Evolutionary conservation across 2,888 invertebrate species (phyloP).

Genomic region (Cerastoderma edule): DNA sequence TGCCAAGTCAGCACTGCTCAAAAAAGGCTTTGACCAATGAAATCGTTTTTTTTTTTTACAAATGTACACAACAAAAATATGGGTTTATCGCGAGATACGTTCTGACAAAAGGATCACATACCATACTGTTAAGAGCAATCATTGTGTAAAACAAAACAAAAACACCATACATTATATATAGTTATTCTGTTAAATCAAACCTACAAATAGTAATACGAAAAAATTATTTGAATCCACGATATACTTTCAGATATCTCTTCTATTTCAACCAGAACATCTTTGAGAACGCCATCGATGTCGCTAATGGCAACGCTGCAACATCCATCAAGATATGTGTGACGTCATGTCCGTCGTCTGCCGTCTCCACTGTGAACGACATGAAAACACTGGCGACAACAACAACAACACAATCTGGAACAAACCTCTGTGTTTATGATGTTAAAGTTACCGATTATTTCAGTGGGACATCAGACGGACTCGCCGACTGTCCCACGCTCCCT

Average conservation of each 20-base stretch:
- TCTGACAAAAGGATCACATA: too few species aligned
- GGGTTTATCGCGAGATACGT: too few species aligned
- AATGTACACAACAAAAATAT: background rate
- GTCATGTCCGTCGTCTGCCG: constrained; percentile 89
- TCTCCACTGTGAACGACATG: constrained; percentile 88
- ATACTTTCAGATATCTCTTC: constrained; percentile 63
- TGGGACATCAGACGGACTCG: constrained; percentile 49
- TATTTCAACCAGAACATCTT: constrained; percentile 66
- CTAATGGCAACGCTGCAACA: background rate
- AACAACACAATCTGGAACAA: too few species aligned
- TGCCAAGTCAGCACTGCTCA: background rate
- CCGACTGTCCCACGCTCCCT: constrained; percentile 91
- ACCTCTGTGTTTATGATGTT: constrained; percentile 88
- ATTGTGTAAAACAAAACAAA: background rate
- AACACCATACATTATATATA: background rate
- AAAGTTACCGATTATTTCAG: constrained; percentile 56
- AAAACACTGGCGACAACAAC: constrained; percentile 89
- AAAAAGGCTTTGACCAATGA: background rate
- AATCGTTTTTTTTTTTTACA: background rate
- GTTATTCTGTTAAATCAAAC: background rate
- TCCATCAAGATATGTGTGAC: constrained; percentile 94
- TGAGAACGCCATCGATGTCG: constrained; percentile 24
- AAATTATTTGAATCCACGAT: background rate
- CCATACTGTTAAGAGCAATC: too few species aligned
- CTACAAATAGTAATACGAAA: background rate